Evolutionary conservation across 2,113 vertebrate species (phyloP).

Genomic region (Psephotus haematonotus): DNA sequence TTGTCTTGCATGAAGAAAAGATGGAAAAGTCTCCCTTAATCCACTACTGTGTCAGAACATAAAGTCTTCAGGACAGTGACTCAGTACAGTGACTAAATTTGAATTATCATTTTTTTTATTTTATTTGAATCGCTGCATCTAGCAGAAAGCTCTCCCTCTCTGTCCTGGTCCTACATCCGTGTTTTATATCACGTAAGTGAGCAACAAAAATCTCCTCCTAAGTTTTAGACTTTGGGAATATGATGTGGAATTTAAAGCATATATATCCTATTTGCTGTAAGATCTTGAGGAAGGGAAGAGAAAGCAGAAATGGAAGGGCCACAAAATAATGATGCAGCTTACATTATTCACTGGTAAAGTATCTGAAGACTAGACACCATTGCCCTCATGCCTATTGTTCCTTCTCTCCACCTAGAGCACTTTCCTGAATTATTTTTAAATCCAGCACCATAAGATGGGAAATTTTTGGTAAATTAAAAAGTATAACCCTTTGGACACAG

Average conservation of each 20-base stretch:
- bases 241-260: neutral
- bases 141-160: constrained; percentile 21
- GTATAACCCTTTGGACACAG: neutral
- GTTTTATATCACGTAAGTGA: neutral
- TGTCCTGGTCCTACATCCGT: neutral
- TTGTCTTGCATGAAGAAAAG: neutral
- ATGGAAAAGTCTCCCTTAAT: constrained; percentile 12
- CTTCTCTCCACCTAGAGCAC: neutral
- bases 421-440: neutral
- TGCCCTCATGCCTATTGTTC: neutral
- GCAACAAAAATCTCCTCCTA: neutral
- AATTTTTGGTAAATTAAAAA: neutral
- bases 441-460: neutral
- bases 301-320: neutral
- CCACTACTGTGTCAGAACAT: constrained; percentile 47
- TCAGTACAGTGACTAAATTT: constrained; percentile 37
- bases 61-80: constrained; percentile 63
- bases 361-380: neutral
- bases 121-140: constrained; percentile 13
- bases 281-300: neutral
- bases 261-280: neutral
- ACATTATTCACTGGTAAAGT: neutral
- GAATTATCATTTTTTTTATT: constrained; percentile 40
- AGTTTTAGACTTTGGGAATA: neutral
- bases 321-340: neutral